These are phyloP conservation scores for Emys orbicularis DNA, from an alignment of 2,797 vertebrate species.

Conservation along the genomic window DNA sequence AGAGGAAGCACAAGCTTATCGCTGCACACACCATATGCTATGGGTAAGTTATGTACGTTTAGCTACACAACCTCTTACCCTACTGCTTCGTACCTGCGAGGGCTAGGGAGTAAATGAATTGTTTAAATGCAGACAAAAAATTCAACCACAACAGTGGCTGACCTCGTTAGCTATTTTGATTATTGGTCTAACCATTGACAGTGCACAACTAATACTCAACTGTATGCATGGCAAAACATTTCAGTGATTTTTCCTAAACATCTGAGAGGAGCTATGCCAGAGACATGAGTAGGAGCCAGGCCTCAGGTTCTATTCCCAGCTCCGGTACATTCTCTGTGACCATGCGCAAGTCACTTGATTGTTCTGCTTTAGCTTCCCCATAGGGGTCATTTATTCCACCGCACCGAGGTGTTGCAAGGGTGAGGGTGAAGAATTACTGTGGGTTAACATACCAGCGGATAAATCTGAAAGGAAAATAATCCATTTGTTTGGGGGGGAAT, in stretches of 20 bases:
- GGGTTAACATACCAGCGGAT: neutral
- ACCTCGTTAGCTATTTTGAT: neutral
- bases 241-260: neutral
- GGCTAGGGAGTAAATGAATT: fast-evolving
- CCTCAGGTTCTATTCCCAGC: neutral
- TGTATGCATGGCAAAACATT: neutral
- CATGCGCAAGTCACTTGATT: neutral
- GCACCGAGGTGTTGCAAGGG: neutral
- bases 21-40: neutral
- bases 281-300: neutral
- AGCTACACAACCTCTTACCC: neutral
- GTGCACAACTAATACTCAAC: neutral
- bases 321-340: neutral
- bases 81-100: neutral
- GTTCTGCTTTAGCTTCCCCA: neutral
- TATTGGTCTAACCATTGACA: neutral
- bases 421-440: neutral
- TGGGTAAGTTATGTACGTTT: neutral
- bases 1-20: neutral
- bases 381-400: neutral
- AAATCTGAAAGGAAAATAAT: neutral
- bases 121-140: fast-evolving
- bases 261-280: neutral
- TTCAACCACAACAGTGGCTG: neutral
- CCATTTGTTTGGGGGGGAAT: neutral